Percentiles rank a stretch among this genome's conserved stretches.
These are phyloP conservation scores for Agrochola macilenta DNA, from an alignment of 2,888 invertebrate genomes.

Conservation along the genomic window DNA sequence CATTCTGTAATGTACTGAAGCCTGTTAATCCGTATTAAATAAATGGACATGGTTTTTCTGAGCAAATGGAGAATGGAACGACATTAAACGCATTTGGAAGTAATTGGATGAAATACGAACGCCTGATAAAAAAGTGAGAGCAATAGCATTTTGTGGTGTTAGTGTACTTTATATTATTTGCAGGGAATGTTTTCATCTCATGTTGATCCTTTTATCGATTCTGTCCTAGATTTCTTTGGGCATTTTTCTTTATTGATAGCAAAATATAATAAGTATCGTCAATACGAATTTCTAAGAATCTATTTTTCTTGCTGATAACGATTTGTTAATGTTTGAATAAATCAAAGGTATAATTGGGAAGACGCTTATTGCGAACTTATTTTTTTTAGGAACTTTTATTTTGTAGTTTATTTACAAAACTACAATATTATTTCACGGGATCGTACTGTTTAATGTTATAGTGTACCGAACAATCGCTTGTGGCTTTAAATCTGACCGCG, in stretches of 20 bases:
- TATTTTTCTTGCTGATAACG: background rate
- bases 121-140: constrained; percentile 56
- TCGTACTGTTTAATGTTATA: constrained; percentile 1
- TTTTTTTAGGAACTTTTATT: too few species aligned
- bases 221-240: background rate
- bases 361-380: background rate
- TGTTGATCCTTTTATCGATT: too few species aligned
- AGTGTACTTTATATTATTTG: background rate
- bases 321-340: background rate
- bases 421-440: too few species aligned
- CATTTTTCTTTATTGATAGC: background rate
- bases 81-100: constrained; percentile 17
- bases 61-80: constrained; percentile 21
- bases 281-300: too few species aligned
- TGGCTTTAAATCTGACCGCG: constrained; percentile 24
- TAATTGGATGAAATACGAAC: constrained; percentile 18
- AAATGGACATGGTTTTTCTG: constrained; percentile 64
- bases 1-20: constrained; percentile 65
- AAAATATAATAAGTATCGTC: background rate
- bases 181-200: background rate
- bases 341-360: background rate
- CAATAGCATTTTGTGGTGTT: constrained; percentile 21
- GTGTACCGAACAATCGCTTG: constrained; percentile 17
- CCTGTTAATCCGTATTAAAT: constrained; percentile 74
- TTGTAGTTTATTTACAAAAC: too few species aligned